Base-by-base conservation (phyloP, 2,888 invertebrate species). In the Dasypogon diadema region DNA sequence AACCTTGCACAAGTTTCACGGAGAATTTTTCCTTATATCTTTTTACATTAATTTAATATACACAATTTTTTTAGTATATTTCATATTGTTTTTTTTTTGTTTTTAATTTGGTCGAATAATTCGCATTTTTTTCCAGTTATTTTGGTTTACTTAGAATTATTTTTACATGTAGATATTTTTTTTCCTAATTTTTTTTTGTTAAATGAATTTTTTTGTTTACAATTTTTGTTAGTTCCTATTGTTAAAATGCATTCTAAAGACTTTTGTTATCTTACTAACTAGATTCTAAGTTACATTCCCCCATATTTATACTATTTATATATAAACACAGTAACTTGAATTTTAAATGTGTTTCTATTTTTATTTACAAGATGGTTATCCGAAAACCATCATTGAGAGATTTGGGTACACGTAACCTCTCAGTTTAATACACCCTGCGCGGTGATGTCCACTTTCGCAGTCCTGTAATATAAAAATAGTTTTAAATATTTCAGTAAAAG, bases 371-470 rank as follows among this genome's bases (percentile, higher is more conserved):
- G 82, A 83, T 84, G 82, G 81, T 80, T 83, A 84, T 84, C 84
- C 84, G 84, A 83, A 80, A 81, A 80, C 82, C 84, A 84, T 83
- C 80, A 82, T 76, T 77, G 79, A 83, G 85, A 85, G 85, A 85
- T 83, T 84, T 83, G 85, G 85, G 85, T 85, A 85, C 85, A 79
- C 80, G 77, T 81, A 83, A 84, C 84, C 84, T 84, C 85, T 84
- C 79, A 78, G 81, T 81, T 80, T 42, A 70, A 83, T 83, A 85
- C 85, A 85, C 85, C 85, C 85, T 85, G 85, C 85, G 85, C 83
- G 85, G 85, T 83, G 85, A 85, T 85, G 85, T 84, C 85, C 85
- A 85, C 85, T 83, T 81, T 80, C 82, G 84, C 83, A 84, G 85
- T 85, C 85, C 85, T 85, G 79, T 4, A 80, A 48, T 8, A 21